Conservation (phyloP, 1,140 invertebrate genomes). For the Ladona fulva region DNA sequence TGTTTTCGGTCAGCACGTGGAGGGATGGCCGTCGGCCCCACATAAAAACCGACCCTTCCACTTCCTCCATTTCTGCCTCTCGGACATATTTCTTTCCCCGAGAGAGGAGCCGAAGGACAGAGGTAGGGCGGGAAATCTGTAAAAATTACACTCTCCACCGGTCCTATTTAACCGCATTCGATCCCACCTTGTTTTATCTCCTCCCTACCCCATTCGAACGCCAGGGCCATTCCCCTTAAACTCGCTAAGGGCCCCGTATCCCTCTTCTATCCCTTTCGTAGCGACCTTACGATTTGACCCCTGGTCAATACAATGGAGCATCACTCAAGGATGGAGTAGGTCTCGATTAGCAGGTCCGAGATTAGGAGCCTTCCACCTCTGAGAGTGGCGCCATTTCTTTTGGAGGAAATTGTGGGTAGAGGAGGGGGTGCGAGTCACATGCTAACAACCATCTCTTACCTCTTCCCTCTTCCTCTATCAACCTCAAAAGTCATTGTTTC, state of each 20-base stretch:
- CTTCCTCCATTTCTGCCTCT: neutral
- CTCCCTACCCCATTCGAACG: neutral
- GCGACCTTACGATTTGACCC: neutral
- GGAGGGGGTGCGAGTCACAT: neutral
- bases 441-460: neutral
- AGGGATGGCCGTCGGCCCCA: neutral
- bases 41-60: neutral
- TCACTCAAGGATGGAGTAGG: neutral
- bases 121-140: neutral
- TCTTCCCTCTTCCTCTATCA: neutral
- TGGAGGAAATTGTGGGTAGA: neutral
- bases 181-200: neutral
- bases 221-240: too few species aligned
- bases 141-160: neutral
- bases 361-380: neutral
- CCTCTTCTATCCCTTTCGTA: neutral
- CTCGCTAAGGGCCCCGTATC: too few species aligned
- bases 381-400: neutral
- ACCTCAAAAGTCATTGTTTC: neutral
- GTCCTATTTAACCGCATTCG: neutral
- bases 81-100: neutral
- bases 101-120: neutral
- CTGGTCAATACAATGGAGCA: neutral
- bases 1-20: neutral
- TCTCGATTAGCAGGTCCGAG: neutral